Percentiles rank a stretch among this genome's conserved stretches.
These are phyloP conservation scores for Aphelocoma californica DNA, from an alignment of 2,797 vertebrate genomes.

Conservation along the genomic window DNA sequence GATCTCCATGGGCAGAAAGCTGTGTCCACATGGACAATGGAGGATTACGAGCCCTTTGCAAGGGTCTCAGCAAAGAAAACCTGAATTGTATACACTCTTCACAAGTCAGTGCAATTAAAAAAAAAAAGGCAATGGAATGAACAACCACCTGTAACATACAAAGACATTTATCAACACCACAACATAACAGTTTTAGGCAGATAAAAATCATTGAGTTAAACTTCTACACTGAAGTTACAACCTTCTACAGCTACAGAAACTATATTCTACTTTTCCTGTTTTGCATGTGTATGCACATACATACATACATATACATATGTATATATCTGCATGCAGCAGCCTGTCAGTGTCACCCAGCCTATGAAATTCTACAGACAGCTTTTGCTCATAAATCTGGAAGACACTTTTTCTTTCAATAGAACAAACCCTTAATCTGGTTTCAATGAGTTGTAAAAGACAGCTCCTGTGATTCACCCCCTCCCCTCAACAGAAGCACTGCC, in stretches of 20 bases:
- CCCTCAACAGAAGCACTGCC: constrained; percentile 60
- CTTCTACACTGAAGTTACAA: background rate
- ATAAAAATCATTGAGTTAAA: background rate
- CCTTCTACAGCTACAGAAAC: background rate
- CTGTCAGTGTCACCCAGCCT: background rate
- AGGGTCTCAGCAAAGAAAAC: background rate
- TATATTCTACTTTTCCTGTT: background rate
- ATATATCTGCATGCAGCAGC: background rate
- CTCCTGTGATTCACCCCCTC: constrained; percentile 56
- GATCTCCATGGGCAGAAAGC: background rate
- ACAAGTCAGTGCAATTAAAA: background rate
- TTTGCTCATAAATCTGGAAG: constrained; percentile 35
- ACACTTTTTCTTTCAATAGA: constrained; percentile 42
- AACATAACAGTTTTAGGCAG: background rate
- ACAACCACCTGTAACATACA: background rate
- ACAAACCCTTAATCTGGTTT: constrained; percentile 45
- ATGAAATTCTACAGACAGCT: constrained; percentile 28
- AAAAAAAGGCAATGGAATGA: background rate
- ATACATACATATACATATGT: rapidly evolving
- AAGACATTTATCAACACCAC: background rate
- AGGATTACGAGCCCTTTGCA: background rate
- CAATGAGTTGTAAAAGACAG: constrained; percentile 55
- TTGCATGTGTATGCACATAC: background rate
- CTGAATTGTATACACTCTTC: background rate
- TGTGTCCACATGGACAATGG: background rate